Conservation (phyloP, 2,113 vertebrate genomes). For the Emydura subglobosa region DNA sequence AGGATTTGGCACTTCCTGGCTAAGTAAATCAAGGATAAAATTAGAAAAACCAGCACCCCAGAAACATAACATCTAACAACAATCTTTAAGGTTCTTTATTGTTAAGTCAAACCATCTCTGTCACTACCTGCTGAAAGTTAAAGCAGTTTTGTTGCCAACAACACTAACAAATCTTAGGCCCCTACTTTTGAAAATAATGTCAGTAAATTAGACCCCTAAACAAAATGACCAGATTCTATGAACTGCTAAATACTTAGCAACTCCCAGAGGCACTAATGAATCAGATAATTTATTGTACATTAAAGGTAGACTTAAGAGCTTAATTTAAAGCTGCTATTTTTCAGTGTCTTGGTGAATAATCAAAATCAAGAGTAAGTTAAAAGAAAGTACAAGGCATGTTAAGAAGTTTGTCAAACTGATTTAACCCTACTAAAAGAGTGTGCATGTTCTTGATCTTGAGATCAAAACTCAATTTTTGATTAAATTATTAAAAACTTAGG, state of each 20-base stretch:
- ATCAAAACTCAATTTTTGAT: background rate
- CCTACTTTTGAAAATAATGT: background rate
- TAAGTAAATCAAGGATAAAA: background rate
- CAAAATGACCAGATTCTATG: background rate
- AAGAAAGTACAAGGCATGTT: background rate
- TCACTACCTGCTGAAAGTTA: background rate
- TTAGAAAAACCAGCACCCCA: background rate
- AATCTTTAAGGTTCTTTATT: background rate
- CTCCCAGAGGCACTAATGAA: background rate
- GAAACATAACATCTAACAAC: background rate
- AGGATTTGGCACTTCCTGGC: background rate
- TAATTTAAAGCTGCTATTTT: background rate
- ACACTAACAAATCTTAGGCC: background rate
- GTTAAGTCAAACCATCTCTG: background rate
- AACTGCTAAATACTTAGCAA: background rate
- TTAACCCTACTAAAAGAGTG: constrained; percentile 10
- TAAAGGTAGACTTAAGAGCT: constrained; percentile 15
- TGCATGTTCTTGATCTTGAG: background rate
- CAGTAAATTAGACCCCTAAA: background rate
- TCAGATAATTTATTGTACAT: background rate
- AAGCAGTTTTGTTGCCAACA: background rate
- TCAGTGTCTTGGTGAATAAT: background rate
- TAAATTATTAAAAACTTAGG: constrained; percentile 51
- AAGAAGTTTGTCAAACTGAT: background rate
- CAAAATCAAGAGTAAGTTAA: background rate